Evolutionary conservation across 1,140 invertebrate species (phyloP), one percentile per base, ranked within the genome.

Genomic region (Mycetomoellerius zeteki): DNA sequence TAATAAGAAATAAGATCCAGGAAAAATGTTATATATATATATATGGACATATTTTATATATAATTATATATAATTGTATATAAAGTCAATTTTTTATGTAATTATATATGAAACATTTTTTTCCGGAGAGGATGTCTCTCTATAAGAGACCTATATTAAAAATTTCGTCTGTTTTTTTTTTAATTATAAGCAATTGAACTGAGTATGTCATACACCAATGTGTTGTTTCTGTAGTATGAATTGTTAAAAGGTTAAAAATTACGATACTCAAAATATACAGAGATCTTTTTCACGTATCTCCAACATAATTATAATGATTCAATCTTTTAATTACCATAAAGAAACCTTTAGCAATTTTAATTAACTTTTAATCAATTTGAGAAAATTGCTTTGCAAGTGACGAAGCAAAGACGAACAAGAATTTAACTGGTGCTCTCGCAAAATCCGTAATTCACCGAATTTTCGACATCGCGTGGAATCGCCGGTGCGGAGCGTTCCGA

Each of bases 361-460:
- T 71, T 56, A 50, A 21, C 3, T 60, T 54, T 21, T n/a, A 19
- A 72, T 60, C 7, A 47, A 58, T 47, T 56, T 43, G 12, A 5
- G 12, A 60, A 14, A 21, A 60, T 73, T 43, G 10, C 4, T 60
- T 47, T 47, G 6, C 33, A 24, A 73, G 14, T 72, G 52, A 71
- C n/a, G n/a, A 27, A n/a, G 37, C 7, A 14, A 73, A 71, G 54
- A 82, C 19, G 52, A 58, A 56, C 21, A 27, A 47, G 67, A 24
- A 60, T 12, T 30, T 73, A 60, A 60, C 52, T 84, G 24, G 37
- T 19, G 62, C n/a, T 16, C 30, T 54, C 27, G 62, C 50, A 14
- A 73, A 73, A 62, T 73, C 33, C 54, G 80, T 73, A 84, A 84
- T 73, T 84, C 80, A 73, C 80, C 21, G 19, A 84, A 84, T 73